Percentiles rank a stretch among this genome's conserved stretches.
These are phyloP conservation scores for Echinops telfairi DNA, from an alignment of 2,113 vertebrate species.

Conservation along the genomic window DNA sequence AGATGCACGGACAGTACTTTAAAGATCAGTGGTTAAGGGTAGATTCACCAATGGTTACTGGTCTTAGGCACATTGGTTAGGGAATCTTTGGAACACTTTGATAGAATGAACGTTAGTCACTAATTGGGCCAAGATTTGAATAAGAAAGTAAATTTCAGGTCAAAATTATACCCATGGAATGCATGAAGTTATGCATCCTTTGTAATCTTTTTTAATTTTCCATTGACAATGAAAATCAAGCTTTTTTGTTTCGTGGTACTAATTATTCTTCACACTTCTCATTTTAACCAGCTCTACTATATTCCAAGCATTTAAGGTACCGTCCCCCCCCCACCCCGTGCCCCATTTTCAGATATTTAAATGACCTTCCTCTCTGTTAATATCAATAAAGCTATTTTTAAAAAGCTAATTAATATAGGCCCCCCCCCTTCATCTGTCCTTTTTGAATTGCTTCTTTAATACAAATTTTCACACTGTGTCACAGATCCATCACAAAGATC, in stretches of 20 bases:
- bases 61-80: too few species aligned
- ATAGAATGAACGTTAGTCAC: neutral
- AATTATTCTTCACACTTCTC: neutral
- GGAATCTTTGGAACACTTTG: too few species aligned
- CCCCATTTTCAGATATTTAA: neutral
- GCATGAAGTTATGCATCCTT: neutral
- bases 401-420: neutral
- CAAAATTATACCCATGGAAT: neutral
- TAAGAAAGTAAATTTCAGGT: neutral
- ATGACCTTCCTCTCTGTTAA: neutral
- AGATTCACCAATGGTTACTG: too few species aligned
- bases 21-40: too few species aligned
- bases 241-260: neutral
- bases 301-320: neutral
- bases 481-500: neutral
- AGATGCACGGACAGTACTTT: neutral
- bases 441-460: conserved; percentile 30
- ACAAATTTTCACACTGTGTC: neutral
- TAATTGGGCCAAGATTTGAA: neutral
- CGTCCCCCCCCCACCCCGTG: too few species aligned
- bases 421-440: neutral
- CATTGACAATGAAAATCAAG: neutral
- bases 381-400: neutral
- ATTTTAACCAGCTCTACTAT: neutral
- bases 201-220: too few species aligned